Evolutionary conservation across 2,888 invertebrate species (phyloP), one percentile per base, ranked within the genome.

Genomic region (Branchipolynoe longqiensis): DNA sequence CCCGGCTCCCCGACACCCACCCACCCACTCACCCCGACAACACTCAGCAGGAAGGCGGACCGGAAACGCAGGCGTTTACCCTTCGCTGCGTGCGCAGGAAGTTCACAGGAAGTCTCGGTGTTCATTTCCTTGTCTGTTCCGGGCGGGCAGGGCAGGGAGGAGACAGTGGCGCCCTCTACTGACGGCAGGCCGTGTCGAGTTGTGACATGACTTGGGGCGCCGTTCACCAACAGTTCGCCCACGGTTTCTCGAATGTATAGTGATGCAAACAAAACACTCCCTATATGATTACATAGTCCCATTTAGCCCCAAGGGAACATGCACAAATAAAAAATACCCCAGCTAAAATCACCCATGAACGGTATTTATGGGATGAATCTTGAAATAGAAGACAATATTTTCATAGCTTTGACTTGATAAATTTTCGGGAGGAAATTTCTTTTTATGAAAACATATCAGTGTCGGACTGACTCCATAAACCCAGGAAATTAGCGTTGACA

Each of bases 401-500:
- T n/a, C n/a, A n/a, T n/a, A n/a, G n/a, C n/a, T n/a, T n/a, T n/a
- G n/a, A n/a, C n/a, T n/a, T n/a, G n/a, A n/a, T n/a, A n/a, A n/a
- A n/a, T n/a, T n/a, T n/a, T n/a, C n/a, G n/a, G n/a, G n/a, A n/a
- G n/a, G n/a, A n/a, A n/a, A n/a, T n/a, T n/a, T n/a, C n/a, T n/a
- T n/a, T n/a, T n/a, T n/a, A n/a, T 36, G 69, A 69, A n/a, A 38
- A 14, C 36, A 33, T 25, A 12, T 8, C 69, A 18, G 69, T 8
- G 33, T 22, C 36, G 12, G 33, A 8, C 69, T 12, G 38, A 33
- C 69, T 69, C 38, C 38, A 22, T 69, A 69, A 69, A 36, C 69
- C 69, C 69, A 69, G 69, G 69, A 69, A 69, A 69, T 69, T 69
- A 69, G 8, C 69, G n/a, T 69, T 36, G 69, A 69, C 69, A 69